A percentile compares a stretch with the other conserved stretches of the same genome.
Evolutionary conservation across 2,888 invertebrate species (phyloP).

Genomic region (Venusia cambrica): DNA sequence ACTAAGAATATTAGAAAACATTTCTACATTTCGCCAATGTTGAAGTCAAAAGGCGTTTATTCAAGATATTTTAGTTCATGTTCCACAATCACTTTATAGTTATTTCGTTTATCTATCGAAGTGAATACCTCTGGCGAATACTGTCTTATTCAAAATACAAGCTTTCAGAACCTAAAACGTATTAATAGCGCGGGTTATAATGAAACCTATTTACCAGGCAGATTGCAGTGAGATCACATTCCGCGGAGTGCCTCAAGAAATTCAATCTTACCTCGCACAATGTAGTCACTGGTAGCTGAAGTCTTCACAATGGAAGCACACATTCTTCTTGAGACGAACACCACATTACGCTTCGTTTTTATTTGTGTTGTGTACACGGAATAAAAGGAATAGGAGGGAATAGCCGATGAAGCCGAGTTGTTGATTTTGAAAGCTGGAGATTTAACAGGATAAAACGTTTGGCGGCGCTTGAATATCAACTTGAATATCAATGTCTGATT

Average conservation of each 20-base stretch:
- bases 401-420: constrained; percentile 15
- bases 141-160: too few relatives aligned
- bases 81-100: too few relatives aligned
- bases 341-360: constrained; percentile 37
- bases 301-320: constrained; percentile 44
- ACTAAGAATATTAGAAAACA: too few relatives aligned
- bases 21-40: too few relatives aligned
- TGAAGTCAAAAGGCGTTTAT: too few relatives aligned
- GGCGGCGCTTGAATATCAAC: too few relatives aligned
- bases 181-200: constrained; percentile 22
- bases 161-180: too few relatives aligned
- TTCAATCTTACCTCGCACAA: constrained; percentile 48
- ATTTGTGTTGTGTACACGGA: constrained; percentile 30
- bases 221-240: constrained; percentile 41
- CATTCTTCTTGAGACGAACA: constrained; percentile 37
- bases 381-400: constrained; percentile 19
- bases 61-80: too few relatives aligned
- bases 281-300: constrained; percentile 34
- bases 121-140: too few relatives aligned
- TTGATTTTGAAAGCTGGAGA: constrained; percentile 17
- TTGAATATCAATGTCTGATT: constrained; percentile 12
- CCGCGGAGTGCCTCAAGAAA: constrained; percentile 46
- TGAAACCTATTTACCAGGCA: constrained; percentile 32
- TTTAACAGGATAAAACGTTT: constrained; percentile 21
- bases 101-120: too few relatives aligned